Percentiles rank a stretch among this genome's conserved stretches.
Evolutionary conservation across 2,113 vertebrate genomes (phyloP).

Genomic region (Vimba vimba): DNA sequence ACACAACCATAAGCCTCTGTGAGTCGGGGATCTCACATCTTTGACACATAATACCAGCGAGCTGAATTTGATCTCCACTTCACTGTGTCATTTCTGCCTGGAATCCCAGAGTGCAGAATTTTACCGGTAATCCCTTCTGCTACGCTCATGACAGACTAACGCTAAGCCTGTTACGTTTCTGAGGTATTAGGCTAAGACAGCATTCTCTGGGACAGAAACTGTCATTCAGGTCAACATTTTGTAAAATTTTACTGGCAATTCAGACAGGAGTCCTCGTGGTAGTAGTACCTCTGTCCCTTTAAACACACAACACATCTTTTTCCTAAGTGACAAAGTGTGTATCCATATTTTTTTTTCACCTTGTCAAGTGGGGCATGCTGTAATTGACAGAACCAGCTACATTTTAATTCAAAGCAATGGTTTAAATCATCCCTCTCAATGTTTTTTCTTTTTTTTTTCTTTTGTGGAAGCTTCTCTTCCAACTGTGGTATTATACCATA

Average conservation of each 20-base stretch:
- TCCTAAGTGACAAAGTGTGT: background rate
- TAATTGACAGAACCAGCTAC: slow-evolving; percentile 23
- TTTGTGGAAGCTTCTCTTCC: background rate
- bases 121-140: slow-evolving; percentile 68
- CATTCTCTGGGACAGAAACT: slow-evolving; percentile 55
- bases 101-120: slow-evolving; percentile 60
- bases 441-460: background rate
- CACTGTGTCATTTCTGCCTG: slow-evolving; percentile 60
- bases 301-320: background rate
- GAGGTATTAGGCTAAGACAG: slow-evolving; percentile 56
- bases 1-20: slow-evolving; percentile 56
- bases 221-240: slow-evolving; percentile 66
- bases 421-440: background rate
- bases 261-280: slow-evolving; percentile 37
- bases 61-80: slow-evolving; percentile 67
- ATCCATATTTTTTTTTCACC: background rate
- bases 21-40: slow-evolving; percentile 6
- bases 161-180: slow-evolving; percentile 71
- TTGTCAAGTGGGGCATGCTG: slow-evolving; percentile 1
- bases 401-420: background rate
- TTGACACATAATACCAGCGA: slow-evolving; percentile 61
- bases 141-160: slow-evolving; percentile 66
- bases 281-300: slow-evolving; percentile 41
- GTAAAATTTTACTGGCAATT: slow-evolving; percentile 49
- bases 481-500: slow-evolving; percentile 16